These are phyloP conservation scores for Solea senegalensis DNA, from an alignment of 2,113 vertebrate species.

Conservation along the genomic window DNA sequence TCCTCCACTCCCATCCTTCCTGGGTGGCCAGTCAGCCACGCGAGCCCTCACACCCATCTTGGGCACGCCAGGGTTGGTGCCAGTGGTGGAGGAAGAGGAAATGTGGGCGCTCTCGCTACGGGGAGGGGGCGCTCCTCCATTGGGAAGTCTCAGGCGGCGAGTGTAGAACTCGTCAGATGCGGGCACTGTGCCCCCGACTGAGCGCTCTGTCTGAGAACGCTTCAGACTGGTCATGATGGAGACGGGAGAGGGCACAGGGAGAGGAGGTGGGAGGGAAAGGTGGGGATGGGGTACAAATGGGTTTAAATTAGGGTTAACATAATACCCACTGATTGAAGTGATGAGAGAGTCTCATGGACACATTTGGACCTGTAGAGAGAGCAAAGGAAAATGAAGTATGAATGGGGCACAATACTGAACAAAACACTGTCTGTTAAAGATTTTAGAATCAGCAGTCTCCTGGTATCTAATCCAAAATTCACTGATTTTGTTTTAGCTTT, in stretches of 20 bases:
- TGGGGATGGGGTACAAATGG: slow-evolving; percentile 33
- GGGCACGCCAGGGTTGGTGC: slow-evolving; percentile 94
- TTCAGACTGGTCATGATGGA: slow-evolving; percentile 97
- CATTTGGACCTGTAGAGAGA: slow-evolving; percentile 61
- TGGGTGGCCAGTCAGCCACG: slow-evolving; percentile 97
- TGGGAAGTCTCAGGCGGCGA: slow-evolving; percentile 93
- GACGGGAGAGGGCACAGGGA: slow-evolving; percentile 50
- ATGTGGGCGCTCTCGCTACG: slow-evolving; percentile 95
- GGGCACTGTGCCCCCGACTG: slow-evolving; percentile 89
- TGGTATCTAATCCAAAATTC: too few species aligned
- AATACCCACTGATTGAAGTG: slow-evolving; percentile 44
- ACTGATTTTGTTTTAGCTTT: not conserved
- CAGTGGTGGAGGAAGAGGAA: slow-evolving; percentile 78
- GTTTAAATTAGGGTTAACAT: slow-evolving; percentile 67
- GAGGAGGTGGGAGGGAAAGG: slow-evolving; percentile 52
- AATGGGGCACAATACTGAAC: not conserved
- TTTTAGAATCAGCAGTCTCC: not conserved
- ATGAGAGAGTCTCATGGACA: slow-evolving; percentile 40
- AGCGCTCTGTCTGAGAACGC: slow-evolving; percentile 97
- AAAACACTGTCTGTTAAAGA: not conserved
- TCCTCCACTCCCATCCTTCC: slow-evolving; percentile 88
- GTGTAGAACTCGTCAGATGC: slow-evolving; percentile 96
- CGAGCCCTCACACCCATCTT: slow-evolving; percentile 98
- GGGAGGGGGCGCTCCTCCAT: slow-evolving; percentile 92
- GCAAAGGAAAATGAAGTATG: slow-evolving; percentile 18